Evolutionary conservation across 2,113 vertebrate species (phyloP).

Genomic region (Hyaena hyaena): DNA sequence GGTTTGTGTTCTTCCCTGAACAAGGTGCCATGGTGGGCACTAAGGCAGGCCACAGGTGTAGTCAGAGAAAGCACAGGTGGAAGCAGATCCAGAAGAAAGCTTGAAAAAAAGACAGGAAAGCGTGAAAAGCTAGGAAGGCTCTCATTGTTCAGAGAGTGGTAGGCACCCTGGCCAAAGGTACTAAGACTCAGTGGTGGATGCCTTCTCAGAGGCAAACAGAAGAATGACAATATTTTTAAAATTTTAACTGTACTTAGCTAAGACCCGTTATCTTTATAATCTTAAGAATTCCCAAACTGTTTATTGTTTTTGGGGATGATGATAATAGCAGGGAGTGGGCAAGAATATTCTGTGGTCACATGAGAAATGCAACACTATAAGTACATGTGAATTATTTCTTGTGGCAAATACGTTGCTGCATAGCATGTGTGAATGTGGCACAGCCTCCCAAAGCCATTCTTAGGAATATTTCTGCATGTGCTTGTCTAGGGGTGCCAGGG

Average conservation of each 20-base stretch:
- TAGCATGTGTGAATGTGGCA: neutral
- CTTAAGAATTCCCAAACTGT: neutral
- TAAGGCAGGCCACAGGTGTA: too few relatives aligned
- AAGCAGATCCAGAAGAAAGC: too few relatives aligned
- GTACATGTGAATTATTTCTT: neutral
- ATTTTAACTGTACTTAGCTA: neutral
- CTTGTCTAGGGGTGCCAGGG: neutral
- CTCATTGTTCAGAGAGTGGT: too few relatives aligned
- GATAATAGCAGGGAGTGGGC: neutral
- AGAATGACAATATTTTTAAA: constrained; percentile 7
- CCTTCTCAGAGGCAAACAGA: neutral
- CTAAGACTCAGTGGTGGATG: too few relatives aligned
- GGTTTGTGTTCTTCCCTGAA: too few relatives aligned
- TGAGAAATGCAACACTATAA: neutral
- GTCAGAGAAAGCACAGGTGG: too few relatives aligned
- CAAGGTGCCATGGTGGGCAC: too few relatives aligned
- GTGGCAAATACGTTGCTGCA: neutral
- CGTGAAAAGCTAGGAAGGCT: too few relatives aligned
- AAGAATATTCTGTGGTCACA: neutral
- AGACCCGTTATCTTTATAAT: neutral
- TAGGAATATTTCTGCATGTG: neutral
- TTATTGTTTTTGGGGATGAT: neutral
- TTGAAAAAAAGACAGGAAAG: too few relatives aligned
- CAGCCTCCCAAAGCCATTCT: neutral
- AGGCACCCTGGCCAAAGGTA: too few relatives aligned